Base-by-base conservation (phyloP, 2,113 vertebrate genomes). In the Entelurus aequoreus region DNA sequence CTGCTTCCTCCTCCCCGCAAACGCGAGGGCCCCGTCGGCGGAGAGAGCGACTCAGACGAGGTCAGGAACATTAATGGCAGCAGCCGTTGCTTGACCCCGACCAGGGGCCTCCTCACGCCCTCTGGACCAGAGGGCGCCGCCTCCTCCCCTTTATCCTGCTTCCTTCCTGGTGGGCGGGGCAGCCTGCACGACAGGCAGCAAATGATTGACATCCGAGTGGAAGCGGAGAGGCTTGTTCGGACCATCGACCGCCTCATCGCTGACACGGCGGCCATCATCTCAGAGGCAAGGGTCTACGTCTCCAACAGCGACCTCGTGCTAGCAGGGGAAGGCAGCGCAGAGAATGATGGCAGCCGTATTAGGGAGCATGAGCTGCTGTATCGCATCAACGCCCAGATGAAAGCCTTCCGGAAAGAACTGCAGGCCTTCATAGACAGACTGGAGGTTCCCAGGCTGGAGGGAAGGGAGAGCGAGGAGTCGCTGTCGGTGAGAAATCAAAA, bases 331-430 rank as follows among this genome's bases (percentile, higher is more conserved):
- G 94, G 94, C 15, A 94, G 93, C 7, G 93, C 90, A 0, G 94
- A 94, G 19, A 94, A 93, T 6, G 94, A 86, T 6, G 89, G 92
- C 51, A 91, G 94, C 82, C 88, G 95, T 52, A 94, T 95, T 85
- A 91, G 95, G 0, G 96, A 98, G 68, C 95, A 95, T 1, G 94
- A 99, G 90, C 91, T 99, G 63, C 93, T 99, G 16, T 94, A 96
- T 82, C 92, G 94, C 66, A 98, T 99, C 78, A 96, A 96, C 0
- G 93, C 95, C 7, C 95, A 98, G 89, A 97, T 98, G 96, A 98
- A 98, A 86, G 92, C 94, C 48, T 98, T 99, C 86, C 87, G 94
- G 73, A 95, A 96, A 82, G 97, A 99, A 81, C 93, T 99, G 72
- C 95, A 98, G 84, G 88, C 91, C 68, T 99, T 99, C 77, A 96